Base-by-base conservation (phyloP, 2,113 vertebrate genomes). In the Falcunculus frontatus region DNA sequence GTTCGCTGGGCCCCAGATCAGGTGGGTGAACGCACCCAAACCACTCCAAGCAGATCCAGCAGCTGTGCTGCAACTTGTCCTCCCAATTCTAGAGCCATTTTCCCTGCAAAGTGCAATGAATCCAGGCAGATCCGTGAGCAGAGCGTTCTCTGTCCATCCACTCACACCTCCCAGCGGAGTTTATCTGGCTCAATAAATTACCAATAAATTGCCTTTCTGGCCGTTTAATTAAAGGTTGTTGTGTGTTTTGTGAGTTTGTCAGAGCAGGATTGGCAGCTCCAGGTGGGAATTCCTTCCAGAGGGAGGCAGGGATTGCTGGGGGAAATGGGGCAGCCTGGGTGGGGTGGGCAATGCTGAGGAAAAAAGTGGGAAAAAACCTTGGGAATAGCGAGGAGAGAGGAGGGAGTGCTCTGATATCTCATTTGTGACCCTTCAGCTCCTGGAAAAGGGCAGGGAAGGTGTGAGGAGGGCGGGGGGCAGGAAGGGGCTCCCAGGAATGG, bases 1-100 rank as follows among this genome's bases (percentile, higher is more conserved):
- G n/a, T n/a, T n/a, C n/a, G 46, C 29, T 14, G 9, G 27, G 17
- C 7, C 26, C 25, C 53, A 14, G 0, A 5, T 4, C 15, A 50
- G 42, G 3, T 6, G 17, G 44, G 18, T n/a, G 70, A 21, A 50
- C 47, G 75, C 46, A 3, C 44, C 21, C 37, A 46, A 41, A 77
- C 4, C n/a, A 4, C 42, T 22, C 44, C 9, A 17, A 47, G 10
- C 20, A 32, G 39, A 7, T 4, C 9, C 11, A 2, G 27, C 1
- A 3, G 20, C 72, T 46, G 29, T 6, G 37, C 17, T 70, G 20
- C 7, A 47, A 6, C 50, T 56, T 9, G 3, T 37, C 56, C 59
- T 29, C 21, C 26, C 2, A 35, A 42, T 11, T 25, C 19, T 75
- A 86, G 29, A 11, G 33, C 19, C 16, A 9, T 26, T 79, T 30